Percentiles rank a stretch among this genome's conserved stretches.
Evolutionary conservation across 35 echinoderm and acorn worm genomes (phyloP).

Genomic region (Patiria miniata): DNA sequence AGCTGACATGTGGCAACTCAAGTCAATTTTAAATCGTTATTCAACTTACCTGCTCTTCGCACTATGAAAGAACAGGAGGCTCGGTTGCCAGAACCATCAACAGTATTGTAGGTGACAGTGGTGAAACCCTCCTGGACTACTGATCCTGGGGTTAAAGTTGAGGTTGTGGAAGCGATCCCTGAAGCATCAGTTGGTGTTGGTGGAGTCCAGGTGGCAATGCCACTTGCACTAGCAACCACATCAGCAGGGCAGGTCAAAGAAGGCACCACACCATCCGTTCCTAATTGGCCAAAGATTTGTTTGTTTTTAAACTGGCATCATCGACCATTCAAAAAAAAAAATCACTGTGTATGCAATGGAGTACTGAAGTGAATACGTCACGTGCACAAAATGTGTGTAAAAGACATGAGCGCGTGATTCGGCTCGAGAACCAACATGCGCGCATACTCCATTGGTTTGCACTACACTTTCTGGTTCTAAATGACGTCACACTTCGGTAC

Average conservation of each 20-base stretch:
- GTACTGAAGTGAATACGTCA: too few relatives aligned
- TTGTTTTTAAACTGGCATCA: too few relatives aligned
- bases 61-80: conserved; percentile 1
- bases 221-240: background rate
- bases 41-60: background rate
- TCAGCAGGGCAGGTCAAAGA: background rate
- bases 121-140: background rate
- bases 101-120: background rate
- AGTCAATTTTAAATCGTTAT: background rate
- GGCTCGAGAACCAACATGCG: too few relatives aligned
- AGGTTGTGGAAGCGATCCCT: background rate
- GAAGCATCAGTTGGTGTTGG: background rate
- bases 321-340: too few relatives aligned
- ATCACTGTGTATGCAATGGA: too few relatives aligned
- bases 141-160: background rate
- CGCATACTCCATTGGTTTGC: too few relatives aligned
- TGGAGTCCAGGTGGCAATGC: background rate
- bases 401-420: too few relatives aligned
- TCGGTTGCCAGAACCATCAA: background rate
- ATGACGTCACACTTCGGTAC: too few relatives aligned
- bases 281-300: background rate
- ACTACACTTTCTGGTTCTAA: too few relatives aligned
- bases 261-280: background rate
- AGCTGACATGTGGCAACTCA: too few relatives aligned
- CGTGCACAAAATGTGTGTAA: too few relatives aligned